Evolutionary conservation across 2,797 vertebrate genomes (phyloP).

Genomic region (Sebastiscus albofasciatus): DNA sequence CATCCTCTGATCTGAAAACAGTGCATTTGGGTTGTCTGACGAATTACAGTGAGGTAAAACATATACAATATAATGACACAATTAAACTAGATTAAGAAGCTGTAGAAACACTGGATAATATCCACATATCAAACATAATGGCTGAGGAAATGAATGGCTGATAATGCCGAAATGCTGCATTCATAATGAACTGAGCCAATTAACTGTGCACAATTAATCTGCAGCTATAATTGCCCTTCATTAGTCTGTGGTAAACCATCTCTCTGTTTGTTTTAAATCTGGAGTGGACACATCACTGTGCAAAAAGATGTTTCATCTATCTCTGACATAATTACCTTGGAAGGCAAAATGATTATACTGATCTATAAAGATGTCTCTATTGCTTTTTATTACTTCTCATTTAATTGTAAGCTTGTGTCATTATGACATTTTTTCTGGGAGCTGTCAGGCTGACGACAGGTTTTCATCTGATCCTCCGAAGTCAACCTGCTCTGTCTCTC

Average conservation of each 20-base stretch:
- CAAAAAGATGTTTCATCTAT: neutral
- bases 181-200: neutral
- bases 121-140: neutral
- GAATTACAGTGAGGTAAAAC: neutral
- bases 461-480: neutral
- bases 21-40: neutral
- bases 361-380: neutral
- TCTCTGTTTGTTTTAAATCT: neutral
- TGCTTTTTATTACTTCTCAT: neutral
- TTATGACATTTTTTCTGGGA: neutral
- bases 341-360: neutral
- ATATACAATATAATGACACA: neutral
- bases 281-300: neutral
- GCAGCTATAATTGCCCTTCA: neutral
- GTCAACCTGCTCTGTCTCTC: neutral
- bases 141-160: neutral
- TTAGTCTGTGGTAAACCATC: neutral
- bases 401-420: neutral
- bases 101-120: neutral
- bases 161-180: neutral
- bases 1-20: neutral
- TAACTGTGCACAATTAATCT: neutral
- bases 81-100: neutral
- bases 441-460: neutral
- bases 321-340: neutral